phyloP scores from a whole-genome alignment of 53 echinoderm and acorn worm genomes.

The Echinometra lucunter region DNA sequence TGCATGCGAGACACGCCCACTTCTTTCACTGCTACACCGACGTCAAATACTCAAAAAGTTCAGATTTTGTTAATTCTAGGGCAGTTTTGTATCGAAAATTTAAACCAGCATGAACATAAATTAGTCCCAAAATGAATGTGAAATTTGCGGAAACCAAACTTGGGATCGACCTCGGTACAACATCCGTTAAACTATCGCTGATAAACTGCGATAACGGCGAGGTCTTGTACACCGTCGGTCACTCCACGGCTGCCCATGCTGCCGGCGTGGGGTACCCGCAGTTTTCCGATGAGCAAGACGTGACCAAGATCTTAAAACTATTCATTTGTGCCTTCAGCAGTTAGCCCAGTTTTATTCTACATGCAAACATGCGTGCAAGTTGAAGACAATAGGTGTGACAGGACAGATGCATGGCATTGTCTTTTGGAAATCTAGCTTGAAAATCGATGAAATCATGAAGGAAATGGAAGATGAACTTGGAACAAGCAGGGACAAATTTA shows the following conservation, averaged over 20 bases:
- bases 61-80: too few relatives aligned
- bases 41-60: background rate
- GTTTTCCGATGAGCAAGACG: slow-evolving; percentile 79
- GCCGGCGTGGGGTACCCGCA: slow-evolving; percentile 58
- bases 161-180: slow-evolving; percentile 94
- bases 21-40: background rate
- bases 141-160: slow-evolving; percentile 25
- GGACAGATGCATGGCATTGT: slow-evolving; percentile 98
- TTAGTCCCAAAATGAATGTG: background rate
- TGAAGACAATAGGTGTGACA: slow-evolving; percentile 78
- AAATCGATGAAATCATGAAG: background rate
- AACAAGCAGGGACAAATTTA: slow-evolving; percentile 42
- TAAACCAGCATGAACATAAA: background rate
- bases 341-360: slow-evolving; percentile 24
- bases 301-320: slow-evolving; percentile 68
- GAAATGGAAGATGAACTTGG: background rate
- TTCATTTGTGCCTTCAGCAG: slow-evolving; percentile 59
- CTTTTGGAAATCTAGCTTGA: slow-evolving; percentile 77
- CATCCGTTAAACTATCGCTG: slow-evolving; percentile 86
- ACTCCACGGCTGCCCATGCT: slow-evolving; percentile 58
- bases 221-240: slow-evolving; percentile 60
- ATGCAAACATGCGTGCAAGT: background rate
- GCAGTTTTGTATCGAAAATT: background rate
- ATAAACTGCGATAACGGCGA: slow-evolving; percentile 63
- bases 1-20: background rate